phyloP scores from a whole-genome alignment of 2,113 vertebrate genomes.

The Triplophysa dalaica region DNA sequence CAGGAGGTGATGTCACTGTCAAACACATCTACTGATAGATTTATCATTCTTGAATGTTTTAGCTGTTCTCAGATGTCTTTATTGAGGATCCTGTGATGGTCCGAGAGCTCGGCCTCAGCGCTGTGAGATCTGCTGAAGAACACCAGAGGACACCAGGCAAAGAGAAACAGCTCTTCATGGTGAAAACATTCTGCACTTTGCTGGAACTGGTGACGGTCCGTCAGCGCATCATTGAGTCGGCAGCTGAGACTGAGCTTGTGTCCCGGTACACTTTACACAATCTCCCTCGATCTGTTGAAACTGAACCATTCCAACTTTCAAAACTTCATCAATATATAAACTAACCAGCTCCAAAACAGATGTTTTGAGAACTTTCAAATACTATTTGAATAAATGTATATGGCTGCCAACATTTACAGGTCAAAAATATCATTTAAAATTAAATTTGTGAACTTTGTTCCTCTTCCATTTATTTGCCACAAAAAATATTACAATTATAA shows the following conservation, averaged over 20 bases:
- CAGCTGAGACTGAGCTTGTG: constrained; percentile 62
- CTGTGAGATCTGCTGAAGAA: constrained; percentile 54
- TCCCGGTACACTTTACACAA: constrained; percentile 60
- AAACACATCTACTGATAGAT: neutral
- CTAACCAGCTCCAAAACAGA: too few relatives aligned
- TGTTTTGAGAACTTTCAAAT: too few relatives aligned
- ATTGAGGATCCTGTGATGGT: constrained; percentile 62
- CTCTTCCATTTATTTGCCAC: too few relatives aligned
- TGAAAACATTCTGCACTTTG: constrained; percentile 71
- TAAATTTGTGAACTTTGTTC: too few relatives aligned
- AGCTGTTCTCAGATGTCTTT: constrained; percentile 74
- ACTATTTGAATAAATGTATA: too few relatives aligned
- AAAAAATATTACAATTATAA: too few relatives aligned
- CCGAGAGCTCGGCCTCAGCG: constrained; percentile 51
- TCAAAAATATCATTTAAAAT: too few relatives aligned
- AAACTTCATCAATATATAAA: too few relatives aligned
- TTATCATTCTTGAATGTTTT: neutral
- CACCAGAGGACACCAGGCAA: constrained; percentile 56
- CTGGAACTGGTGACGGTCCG: constrained; percentile 72
- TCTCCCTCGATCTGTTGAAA: too few relatives aligned
- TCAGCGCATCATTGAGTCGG: constrained; percentile 68
- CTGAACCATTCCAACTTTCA: too few relatives aligned
- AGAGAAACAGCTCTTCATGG: constrained; percentile 58
- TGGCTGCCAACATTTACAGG: too few relatives aligned
- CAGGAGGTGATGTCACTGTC: neutral